Evolutionary conservation across 2,797 vertebrate species (phyloP).

Genomic region (Synanceia verrucosa): DNA sequence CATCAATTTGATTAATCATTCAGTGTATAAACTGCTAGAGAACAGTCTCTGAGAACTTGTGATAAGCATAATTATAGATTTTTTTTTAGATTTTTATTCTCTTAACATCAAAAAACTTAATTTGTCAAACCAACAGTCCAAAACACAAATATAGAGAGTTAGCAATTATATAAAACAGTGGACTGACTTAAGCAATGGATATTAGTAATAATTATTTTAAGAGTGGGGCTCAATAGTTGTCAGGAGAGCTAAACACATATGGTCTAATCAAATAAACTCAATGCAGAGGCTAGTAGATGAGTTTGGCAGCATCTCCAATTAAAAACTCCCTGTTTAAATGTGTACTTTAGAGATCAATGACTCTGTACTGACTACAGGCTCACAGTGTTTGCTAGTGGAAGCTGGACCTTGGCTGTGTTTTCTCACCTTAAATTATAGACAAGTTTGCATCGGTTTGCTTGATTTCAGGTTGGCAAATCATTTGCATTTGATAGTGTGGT

Average conservation of each 20-base stretch:
- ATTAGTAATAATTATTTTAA: conserved; percentile 2
- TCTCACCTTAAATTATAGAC: neutral
- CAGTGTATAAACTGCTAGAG: too few species aligned
- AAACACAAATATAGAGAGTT: neutral
- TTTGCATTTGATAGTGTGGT: neutral
- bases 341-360: neutral
- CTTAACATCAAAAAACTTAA: neutral
- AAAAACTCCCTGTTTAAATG: conserved; percentile 14
- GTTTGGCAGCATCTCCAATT: conserved; percentile 27
- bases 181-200: too few species aligned
- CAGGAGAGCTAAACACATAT: conserved; percentile 3
- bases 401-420: neutral
- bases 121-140: neutral
- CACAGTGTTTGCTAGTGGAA: neutral
- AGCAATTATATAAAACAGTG: neutral
- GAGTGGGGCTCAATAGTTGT: neutral
- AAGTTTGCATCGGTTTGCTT: neutral
- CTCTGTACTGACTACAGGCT: neutral
- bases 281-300: neutral
- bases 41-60: neutral
- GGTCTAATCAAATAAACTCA: neutral
- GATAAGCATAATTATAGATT: too few species aligned
- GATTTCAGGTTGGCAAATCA: neutral
- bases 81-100: too few species aligned
- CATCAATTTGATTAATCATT: neutral